phyloP scores from a whole-genome alignment of 2,113 vertebrate genomes.

The zebrafish (Danio rerio) region DNA sequence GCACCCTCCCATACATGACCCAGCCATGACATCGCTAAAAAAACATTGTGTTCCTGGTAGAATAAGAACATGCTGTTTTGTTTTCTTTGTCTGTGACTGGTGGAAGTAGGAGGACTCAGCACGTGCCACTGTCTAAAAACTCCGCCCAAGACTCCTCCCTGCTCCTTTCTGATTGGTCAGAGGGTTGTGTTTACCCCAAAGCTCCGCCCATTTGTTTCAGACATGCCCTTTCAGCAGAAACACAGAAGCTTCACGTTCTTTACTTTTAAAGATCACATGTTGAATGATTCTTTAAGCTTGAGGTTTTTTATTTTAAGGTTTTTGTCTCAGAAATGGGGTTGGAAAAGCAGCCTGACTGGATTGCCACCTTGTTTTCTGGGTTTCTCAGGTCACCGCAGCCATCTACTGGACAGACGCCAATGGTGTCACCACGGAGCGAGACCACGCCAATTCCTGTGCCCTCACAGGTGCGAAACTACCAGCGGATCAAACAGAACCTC shows the following conservation, averaged over 20 bases:
- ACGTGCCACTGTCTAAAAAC: constrained; percentile 52
- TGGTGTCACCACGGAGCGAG: constrained; percentile 86
- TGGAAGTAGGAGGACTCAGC: constrained; percentile 15
- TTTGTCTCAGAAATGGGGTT: constrained; percentile 22
- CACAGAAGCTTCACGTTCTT: neutral
- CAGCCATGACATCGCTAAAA: constrained; percentile 46
- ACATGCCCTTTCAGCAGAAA: constrained; percentile 49
- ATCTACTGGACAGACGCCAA: constrained; percentile 68
- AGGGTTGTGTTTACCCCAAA: constrained; percentile 68
- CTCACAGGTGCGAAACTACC: constrained; percentile 95
- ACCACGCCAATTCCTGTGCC: constrained; percentile 94
- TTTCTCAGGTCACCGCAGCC: constrained; percentile 83
- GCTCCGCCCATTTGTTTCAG: constrained; percentile 50
- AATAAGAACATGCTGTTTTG: constrained; percentile 59
- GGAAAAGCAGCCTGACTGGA: constrained; percentile 46
- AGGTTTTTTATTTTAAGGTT: neutral
- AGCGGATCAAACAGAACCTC: constrained; percentile 96
- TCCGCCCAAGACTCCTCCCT: constrained; percentile 47
- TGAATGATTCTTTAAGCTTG: neutral
- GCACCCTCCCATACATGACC: constrained; percentile 38
- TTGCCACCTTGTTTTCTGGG: constrained; percentile 51
- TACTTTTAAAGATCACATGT: neutral
- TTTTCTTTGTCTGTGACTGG: constrained; percentile 47
- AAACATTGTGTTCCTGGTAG: constrained; percentile 70
- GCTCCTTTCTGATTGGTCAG: constrained; percentile 64